Evolutionary conservation across 2,113 vertebrate genomes (phyloP).

Genomic region (Cranoglanis bouderius): DNA sequence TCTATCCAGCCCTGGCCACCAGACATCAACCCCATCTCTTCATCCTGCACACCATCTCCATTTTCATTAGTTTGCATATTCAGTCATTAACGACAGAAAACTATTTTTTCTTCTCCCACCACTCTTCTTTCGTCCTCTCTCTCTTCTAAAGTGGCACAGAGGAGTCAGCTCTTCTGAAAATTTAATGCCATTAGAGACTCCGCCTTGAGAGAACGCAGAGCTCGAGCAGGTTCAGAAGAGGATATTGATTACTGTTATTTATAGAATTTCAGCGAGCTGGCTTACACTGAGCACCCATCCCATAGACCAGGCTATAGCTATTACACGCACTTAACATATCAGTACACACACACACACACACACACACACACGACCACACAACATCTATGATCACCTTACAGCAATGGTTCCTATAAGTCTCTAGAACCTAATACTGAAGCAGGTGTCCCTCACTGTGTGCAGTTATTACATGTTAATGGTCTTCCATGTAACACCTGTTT

Average conservation of each 20-base stretch:
- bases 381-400: conserved; percentile 5
- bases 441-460: background rate
- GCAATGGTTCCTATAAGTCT: background rate
- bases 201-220: conserved; percentile 39
- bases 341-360: background rate
- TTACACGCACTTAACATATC: background rate
- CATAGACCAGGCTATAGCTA: conserved; percentile 22
- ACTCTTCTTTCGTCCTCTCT: conserved; percentile 14
- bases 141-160: conserved; percentile 24
- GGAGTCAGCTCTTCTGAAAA: conserved; percentile 54
- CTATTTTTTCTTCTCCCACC: background rate
- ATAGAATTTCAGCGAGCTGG: conserved; percentile 39
- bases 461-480: background rate
- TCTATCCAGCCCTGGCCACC: conserved; percentile 22
- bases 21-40: conserved; percentile 28
- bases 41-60: conserved; percentile 30
- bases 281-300: conserved; percentile 13
- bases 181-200: conserved; percentile 54
- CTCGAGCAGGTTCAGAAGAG: conserved; percentile 44
- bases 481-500: conserved; percentile 2
- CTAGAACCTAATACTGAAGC: background rate
- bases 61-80: conserved; percentile 52
- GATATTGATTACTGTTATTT: conserved; percentile 54
- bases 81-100: conserved; percentile 28
- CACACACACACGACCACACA: background rate